Evolutionary conservation across 2,888 invertebrate genomes (phyloP).

Genomic region (Drosophila picticornis): DNA sequence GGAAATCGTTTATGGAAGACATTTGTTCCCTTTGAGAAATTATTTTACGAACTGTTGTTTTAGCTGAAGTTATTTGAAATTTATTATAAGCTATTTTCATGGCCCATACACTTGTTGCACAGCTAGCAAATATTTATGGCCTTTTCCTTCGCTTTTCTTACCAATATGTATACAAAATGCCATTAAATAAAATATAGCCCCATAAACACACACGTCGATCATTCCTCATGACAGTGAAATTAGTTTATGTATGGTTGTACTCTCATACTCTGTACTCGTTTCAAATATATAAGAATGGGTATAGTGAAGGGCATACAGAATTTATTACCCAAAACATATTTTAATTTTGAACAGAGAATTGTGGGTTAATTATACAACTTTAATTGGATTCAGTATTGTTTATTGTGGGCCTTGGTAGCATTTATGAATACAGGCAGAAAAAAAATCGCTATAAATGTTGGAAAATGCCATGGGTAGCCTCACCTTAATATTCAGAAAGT

Average conservation of each 20-base stretch:
- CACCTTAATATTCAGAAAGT: too few relatives aligned
- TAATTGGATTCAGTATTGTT: neutral
- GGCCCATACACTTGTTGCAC: slow-evolving; percentile 22
- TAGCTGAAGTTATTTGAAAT: slow-evolving; percentile 38
- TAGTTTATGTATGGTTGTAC: slow-evolving; percentile 16
- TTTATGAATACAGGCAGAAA: neutral
- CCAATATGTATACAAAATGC: slow-evolving; percentile 25
- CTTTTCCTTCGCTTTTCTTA: slow-evolving; percentile 21
- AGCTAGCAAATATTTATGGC: slow-evolving; percentile 44
- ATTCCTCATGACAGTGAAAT: slow-evolving; percentile 22
- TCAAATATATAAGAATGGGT: neutral
- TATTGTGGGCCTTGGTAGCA: neutral
- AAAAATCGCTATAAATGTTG: neutral
- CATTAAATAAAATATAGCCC: slow-evolving; percentile 38
- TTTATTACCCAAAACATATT: neutral
- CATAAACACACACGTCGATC: slow-evolving; percentile 57
- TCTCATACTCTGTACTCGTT: neutral
- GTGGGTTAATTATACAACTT: neutral
- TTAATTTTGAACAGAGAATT: neutral
- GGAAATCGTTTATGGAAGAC: slow-evolving; percentile 20
- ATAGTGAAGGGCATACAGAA: neutral
- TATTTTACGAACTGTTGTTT: slow-evolving; percentile 29
- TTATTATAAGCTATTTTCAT: slow-evolving; percentile 46
- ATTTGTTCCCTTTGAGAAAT: slow-evolving; percentile 19
- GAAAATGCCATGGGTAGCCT: neutral